phyloP scores from a whole-genome alignment of 35 echinoderm and acorn worm species.

The Diadema setosum region DNA sequence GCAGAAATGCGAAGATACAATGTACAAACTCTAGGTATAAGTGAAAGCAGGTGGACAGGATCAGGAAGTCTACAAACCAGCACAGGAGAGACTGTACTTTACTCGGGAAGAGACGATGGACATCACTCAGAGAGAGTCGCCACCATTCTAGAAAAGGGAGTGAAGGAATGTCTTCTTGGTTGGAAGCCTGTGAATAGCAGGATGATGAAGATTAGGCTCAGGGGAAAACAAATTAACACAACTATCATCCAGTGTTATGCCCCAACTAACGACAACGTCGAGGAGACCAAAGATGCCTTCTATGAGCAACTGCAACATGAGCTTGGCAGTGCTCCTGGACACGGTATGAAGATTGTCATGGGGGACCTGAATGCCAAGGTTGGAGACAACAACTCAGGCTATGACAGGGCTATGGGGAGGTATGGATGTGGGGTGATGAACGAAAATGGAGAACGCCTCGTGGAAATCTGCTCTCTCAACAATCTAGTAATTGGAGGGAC shows the following conservation, averaged over 20 bases:
- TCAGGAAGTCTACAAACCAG: not conserved
- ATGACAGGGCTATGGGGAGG: not conserved
- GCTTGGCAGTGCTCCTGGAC: not conserved
- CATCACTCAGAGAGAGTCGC: not conserved
- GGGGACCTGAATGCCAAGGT: no score
- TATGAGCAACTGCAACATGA: constrained; percentile 11
- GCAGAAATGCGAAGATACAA: constrained; percentile 19
- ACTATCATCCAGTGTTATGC: constrained; percentile 32
- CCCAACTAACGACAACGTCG: not conserved
- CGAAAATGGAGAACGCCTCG: constrained; percentile 14
- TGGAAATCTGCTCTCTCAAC: not conserved
- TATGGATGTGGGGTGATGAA: constrained; percentile 11
- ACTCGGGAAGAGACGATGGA: not conserved
- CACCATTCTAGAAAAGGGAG: not conserved
- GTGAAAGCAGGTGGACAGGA: not conserved
- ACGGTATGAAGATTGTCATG: constrained; percentile 18
- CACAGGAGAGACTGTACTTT: not conserved
- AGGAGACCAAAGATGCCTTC: constrained; percentile 20
- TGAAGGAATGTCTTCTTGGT: not conserved
- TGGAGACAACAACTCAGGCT: not conserved
- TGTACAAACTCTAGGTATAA: not conserved
- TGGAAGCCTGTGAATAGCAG: constrained; percentile 8
- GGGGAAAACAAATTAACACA: not conserved
- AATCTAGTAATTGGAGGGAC: constrained; percentile 26
- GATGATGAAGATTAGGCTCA: not conserved